These are phyloP conservation scores for Chrysolina americana DNA, from an alignment of 2,888 invertebrate genomes.

Conservation along the genomic window DNA sequence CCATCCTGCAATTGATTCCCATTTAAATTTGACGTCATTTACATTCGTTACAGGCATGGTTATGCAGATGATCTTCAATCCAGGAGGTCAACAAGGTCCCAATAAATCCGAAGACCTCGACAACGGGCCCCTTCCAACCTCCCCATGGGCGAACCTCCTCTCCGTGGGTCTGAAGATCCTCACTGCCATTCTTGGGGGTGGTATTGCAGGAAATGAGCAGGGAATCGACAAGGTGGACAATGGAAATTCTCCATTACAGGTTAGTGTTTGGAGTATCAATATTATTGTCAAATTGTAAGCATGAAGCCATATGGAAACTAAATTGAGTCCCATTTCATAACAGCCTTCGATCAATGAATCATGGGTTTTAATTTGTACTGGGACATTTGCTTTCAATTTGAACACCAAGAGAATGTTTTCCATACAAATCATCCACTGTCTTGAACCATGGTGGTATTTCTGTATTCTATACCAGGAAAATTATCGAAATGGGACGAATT, in stretches of 20 bases:
- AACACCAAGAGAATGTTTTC: too few species aligned
- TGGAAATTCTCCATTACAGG: constrained; percentile 90
- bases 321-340: background rate
- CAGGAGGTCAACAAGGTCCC: constrained; percentile 77
- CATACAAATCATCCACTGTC: too few species aligned
- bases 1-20: too few species aligned
- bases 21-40: background rate
- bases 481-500: too few species aligned
- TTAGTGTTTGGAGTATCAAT: constrained; percentile 66
- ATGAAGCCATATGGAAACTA: background rate
- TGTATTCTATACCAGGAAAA: too few species aligned
- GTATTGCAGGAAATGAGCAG: constrained; percentile 77
- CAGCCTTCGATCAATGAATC: too few species aligned
- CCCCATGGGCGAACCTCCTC: constrained; percentile 91
- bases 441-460: too few species aligned
- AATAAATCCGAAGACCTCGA: constrained; percentile 86
- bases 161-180: constrained; percentile 90
- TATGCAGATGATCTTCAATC: constrained; percentile 90
- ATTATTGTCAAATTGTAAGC: background rate
- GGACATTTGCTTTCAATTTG: too few species aligned
- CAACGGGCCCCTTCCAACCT: constrained; percentile 77
- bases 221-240: constrained; percentile 94
- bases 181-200: constrained; percentile 86
- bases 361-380: too few species aligned
- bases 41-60: constrained; percentile 75